These are phyloP conservation scores for Pempheris klunzingeri DNA, from an alignment of 2,797 vertebrate genomes.

Conservation along the genomic window DNA sequence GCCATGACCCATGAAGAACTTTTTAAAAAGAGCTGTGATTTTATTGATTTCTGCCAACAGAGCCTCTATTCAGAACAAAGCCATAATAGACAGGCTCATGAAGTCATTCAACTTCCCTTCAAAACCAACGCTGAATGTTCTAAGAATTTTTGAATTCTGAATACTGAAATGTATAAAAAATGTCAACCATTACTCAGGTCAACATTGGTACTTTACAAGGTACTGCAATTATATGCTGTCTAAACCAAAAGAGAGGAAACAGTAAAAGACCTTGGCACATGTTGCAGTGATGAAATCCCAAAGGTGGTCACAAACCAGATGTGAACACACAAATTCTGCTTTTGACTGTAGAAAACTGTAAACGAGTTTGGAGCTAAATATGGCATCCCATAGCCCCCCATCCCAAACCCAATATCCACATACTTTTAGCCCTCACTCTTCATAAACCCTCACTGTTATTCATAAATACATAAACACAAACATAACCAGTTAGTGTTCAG, in stretches of 20 bases:
- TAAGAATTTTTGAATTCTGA: background rate
- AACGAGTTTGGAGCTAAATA: background rate
- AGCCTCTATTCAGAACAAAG: slow-evolving; percentile 40
- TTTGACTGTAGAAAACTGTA: background rate
- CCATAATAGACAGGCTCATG: slow-evolving; percentile 10
- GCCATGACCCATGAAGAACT: slow-evolving; percentile 29
- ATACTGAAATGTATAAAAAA: background rate
- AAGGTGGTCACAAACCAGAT: background rate
- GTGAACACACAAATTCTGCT: background rate
- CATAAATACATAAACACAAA: slow-evolving; percentile 5
- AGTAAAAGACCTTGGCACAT: background rate
- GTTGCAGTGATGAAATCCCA: background rate
- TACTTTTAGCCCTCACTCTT: background rate
- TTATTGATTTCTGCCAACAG: slow-evolving; percentile 28
- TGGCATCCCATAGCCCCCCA: background rate
- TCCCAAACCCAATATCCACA: background rate
- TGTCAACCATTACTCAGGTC: background rate
- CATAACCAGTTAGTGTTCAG: background rate
- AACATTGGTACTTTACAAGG: background rate
- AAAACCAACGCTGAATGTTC: background rate
- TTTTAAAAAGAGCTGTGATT: slow-evolving; percentile 32
- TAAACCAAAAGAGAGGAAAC: background rate
- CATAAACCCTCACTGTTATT: background rate
- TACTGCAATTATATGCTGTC: background rate
- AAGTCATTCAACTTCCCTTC: slow-evolving; percentile 17